Conservation (phyloP, 2,113 vertebrate genomes). For the Nansenia antarctica region DNA sequence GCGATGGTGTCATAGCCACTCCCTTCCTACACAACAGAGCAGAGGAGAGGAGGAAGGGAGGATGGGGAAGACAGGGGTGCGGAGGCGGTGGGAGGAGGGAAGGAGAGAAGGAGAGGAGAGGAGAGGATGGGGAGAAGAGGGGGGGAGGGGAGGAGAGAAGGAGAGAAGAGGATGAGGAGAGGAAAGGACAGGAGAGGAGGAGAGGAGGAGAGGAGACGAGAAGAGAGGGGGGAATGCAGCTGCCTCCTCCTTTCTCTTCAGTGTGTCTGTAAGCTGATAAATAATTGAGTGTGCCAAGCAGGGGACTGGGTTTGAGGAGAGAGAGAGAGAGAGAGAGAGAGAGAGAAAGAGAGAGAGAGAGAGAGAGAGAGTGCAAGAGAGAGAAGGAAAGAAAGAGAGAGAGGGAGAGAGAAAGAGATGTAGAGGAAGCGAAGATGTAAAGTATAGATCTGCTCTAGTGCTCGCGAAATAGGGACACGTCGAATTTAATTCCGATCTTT, state of each 20-base stretch:
- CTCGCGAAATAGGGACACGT: too few relatives aligned
- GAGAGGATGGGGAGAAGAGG: background rate
- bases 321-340: background rate
- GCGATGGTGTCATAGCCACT: too few relatives aligned
- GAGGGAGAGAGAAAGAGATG: background rate
- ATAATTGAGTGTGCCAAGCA: slow-evolving; percentile 67
- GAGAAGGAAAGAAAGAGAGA: slow-evolving; percentile 7
- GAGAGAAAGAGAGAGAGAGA: background rate
- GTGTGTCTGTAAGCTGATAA: slow-evolving; percentile 60
- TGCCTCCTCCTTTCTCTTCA: slow-evolving; percentile 37
- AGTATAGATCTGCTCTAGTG: too few relatives aligned
- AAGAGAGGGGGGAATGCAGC: background rate
- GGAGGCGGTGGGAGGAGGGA: background rate
- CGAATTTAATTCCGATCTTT: too few relatives aligned
- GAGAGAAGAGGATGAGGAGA: background rate
- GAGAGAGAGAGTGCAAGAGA: slow-evolving; percentile 1
- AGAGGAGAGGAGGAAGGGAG: background rate
- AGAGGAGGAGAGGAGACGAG: background rate
- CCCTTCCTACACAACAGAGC: too few relatives aligned
- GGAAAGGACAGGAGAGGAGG: too few relatives aligned
- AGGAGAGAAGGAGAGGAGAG: background rate
- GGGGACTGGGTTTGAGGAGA: slow-evolving; percentile 47
- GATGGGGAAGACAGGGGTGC: background rate
- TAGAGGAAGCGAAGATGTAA: too few relatives aligned
- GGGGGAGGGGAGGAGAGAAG: background rate